Base-by-base conservation (phyloP, 2,888 invertebrate genomes). In the Calameuta idolon region DNA sequence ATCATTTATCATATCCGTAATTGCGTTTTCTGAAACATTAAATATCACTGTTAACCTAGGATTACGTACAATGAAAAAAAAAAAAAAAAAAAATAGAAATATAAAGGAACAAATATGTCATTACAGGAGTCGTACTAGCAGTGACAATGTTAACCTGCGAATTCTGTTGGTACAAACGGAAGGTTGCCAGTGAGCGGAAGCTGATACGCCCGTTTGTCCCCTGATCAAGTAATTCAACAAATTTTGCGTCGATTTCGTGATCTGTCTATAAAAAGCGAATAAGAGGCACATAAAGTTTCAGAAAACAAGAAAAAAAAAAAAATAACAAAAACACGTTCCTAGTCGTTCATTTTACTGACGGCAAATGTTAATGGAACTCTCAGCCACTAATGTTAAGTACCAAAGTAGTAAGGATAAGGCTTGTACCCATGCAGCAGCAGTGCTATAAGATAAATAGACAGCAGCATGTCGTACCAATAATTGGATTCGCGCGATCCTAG, bases 141-240 rank as follows among this genome's bases (percentile, higher is more conserved):
- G 79, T 92, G 1, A 76, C 92, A 11, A 85, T 93, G 30, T 92
- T 94, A 37, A 81, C 90, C 40, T 86, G 89, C 40, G 94, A 94
- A 88, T 92, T 92, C 81, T 84, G 92, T 5, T 92, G 92, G 86
- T 88, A 92, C 79, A 90, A 89, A 77, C 91, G 92, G 75, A 91
- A 90, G 82, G 81, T 87, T 33, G 85, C 89, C 31, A 92, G 90
- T 82, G 92, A 93, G 81, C 90, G 91, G 69, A 92, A 92, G 84
- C 87, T 93, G 40, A 92, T 94, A 80, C 93, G 92, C 79, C 93
- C 93, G n/a, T 94, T 93, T 85, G 89, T 92, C 69, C 87, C 91
- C 55, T 91, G 89, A 90, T 71, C 71, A 11, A 31, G 23, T 55
- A 55, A 23, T 55, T 55, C 23, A 23, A 23, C 23, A 55, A 40